phyloP scores from a whole-genome alignment of 2,113 vertebrate species.

The Tiliqua scincoides region DNA sequence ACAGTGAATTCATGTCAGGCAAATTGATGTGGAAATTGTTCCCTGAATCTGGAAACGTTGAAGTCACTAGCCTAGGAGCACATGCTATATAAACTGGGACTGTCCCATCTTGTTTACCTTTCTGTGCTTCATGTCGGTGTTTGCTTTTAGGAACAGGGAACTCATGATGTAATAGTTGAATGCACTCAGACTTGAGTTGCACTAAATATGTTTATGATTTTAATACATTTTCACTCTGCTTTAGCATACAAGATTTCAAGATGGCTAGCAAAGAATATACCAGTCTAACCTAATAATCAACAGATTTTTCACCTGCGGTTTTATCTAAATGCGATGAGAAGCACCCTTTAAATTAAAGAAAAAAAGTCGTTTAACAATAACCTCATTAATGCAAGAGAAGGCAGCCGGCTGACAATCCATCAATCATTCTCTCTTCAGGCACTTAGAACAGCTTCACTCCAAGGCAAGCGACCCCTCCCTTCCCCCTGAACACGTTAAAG shows the following conservation, averaged over 20 bases:
- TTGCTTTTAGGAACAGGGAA: background rate
- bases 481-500: no score
- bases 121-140: background rate
- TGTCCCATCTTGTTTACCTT: background rate
- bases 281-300: no score
- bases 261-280: background rate
- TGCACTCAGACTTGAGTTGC: background rate
- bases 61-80: background rate
- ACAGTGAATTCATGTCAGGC: no score
- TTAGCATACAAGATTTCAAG: background rate
- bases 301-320: no score
- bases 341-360: no score
- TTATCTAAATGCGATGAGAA: no score
- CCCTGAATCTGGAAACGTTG: background rate
- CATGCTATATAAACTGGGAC: background rate
- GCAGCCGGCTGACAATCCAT: no score
- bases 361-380: no score
- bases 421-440: no score
- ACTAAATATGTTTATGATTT: background rate
- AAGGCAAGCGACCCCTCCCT: no score
- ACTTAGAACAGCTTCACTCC: no score
- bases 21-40: background rate
- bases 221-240: background rate
- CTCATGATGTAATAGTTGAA: background rate
- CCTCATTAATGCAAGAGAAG: no score